Evolutionary conservation across 2,797 vertebrate genomes (phyloP), one percentile per base, ranked within the genome.

Genomic region (Xerus rutilus): DNA sequence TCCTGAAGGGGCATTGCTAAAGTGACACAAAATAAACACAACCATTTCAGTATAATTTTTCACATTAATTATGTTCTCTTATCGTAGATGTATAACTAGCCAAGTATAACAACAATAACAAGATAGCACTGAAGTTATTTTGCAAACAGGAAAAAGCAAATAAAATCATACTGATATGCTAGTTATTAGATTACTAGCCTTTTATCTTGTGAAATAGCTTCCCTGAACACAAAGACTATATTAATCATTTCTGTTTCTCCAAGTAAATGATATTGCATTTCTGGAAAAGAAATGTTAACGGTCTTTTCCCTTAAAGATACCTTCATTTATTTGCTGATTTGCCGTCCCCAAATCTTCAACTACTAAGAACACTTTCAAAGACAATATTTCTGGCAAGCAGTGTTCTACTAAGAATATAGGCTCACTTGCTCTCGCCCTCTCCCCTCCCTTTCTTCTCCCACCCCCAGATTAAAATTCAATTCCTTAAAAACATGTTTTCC

Each of bases 21-120:
- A 98, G 76, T 96, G 96, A 97, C 94, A 98, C 97, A 97, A 98
- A 94, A 96, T 25, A 98, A 97, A 97, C 86, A 77, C 69, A 97
- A 79, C 57, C 89, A 96, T 81, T 97, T 82, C 88, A 69, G 96
- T 94, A 93, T 93, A 98, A 98, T 98, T 97, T 98, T 98, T 97
- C 91, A 97, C 91, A 94, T 97, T 98, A 98, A 98, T 98, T 98
- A 98, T 96, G 77, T 97, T 97, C 73, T 98, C 95, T 98, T 98
- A 97, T 97, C 92, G 4, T 97, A 96, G 97, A 95, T 97, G 92
- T 97, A 96, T 96, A 98, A 98, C 97, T 98, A 98, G 97, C 95
- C 96, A 97, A 98, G 74, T 96, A 98, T 94, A 98, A 97, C 81
- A 98, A 96, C 92, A 98, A 96, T 89, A 98, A 97, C 59, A 98